Conservation (phyloP, 2,113 vertebrate species). For the Heterotis niloticus region DNA sequence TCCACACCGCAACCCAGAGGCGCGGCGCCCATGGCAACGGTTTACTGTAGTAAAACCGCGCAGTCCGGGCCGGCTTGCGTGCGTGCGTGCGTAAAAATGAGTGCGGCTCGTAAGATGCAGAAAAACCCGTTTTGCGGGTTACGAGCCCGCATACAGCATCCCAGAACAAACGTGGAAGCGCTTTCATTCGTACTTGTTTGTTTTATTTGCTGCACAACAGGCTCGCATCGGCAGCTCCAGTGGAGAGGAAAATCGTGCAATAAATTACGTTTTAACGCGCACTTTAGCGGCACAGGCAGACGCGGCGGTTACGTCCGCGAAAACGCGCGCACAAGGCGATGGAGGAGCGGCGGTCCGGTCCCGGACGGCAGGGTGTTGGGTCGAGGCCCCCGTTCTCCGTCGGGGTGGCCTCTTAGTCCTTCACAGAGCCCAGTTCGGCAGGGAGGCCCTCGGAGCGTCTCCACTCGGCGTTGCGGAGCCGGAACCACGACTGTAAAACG, state of each 20-base stretch:
- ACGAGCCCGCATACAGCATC: no score
- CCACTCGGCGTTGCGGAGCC: conserved; percentile 81
- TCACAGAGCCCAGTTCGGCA: conserved; percentile 77
- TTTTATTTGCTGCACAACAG: no score
- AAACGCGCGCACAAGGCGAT: conserved; percentile 52
- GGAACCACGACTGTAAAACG: conserved; percentile 83
- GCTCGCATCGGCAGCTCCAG: no score
- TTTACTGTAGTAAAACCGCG: no score
- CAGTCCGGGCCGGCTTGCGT: no score
- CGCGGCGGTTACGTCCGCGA: conserved; percentile 47
- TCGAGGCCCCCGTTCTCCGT: neutral
- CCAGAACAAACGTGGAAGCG: no score
- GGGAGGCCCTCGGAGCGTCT: conserved; percentile 83
- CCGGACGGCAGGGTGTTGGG: neutral
- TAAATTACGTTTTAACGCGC: conserved; percentile 25
- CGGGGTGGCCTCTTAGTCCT: conserved; percentile 64
- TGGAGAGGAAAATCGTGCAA: neutral
- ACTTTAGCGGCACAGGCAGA: conserved; percentile 42
- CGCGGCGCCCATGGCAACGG: no score
- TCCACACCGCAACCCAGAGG: no score
- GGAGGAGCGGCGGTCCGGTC: neutral
- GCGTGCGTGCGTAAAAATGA: no score
- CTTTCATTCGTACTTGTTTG: no score
- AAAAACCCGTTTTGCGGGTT: no score
- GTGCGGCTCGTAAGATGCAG: no score